Percentiles rank a stretch among this genome's conserved stretches.
These are phyloP conservation scores for Ennomos quercinarius DNA, from an alignment of 2,888 invertebrate species.

Conservation along the genomic window DNA sequence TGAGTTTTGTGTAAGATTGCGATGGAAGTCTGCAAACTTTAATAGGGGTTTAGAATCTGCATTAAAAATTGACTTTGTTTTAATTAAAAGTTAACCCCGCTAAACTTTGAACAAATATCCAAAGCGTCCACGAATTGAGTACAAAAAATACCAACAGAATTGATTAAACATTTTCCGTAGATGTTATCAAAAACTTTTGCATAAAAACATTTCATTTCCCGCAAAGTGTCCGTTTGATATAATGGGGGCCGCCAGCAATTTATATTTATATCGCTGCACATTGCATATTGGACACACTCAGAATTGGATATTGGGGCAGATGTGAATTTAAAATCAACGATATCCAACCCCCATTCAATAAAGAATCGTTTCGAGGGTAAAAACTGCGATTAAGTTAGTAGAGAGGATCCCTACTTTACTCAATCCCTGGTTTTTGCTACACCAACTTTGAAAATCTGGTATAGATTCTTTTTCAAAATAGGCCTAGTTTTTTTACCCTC, in stretches of 20 bases:
- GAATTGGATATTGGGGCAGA: neutral
- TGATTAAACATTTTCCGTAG: slow-evolving; percentile 21
- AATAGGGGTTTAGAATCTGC: too few species aligned
- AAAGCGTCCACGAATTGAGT: neutral
- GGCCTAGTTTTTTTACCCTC: neutral
- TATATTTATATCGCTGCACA: slow-evolving; percentile 22
- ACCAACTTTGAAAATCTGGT: too few species aligned
- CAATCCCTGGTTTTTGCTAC: too few species aligned
- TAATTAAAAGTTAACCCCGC: too few species aligned
- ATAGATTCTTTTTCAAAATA: neutral
- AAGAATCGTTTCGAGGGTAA: too few species aligned
- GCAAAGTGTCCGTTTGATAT: slow-evolving; percentile 26
- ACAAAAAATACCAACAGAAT: slow-evolving; percentile 10
- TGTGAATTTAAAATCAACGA: too few species aligned
- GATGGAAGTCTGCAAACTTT: too few species aligned
- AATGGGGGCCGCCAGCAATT: slow-evolving; percentile 16
- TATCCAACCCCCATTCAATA: too few species aligned
- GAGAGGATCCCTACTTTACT: too few species aligned
- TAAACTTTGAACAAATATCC: too few species aligned
- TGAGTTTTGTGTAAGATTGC: neutral
- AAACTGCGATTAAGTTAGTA: too few species aligned
- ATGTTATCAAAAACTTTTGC: slow-evolving; percentile 35
- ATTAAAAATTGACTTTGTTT: too few species aligned
- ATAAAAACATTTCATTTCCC: slow-evolving; percentile 38
- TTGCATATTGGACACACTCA: slow-evolving; percentile 2